Evolutionary conservation across 2,797 vertebrate species (phyloP).

Genomic region (Varecia variegata): DNA sequence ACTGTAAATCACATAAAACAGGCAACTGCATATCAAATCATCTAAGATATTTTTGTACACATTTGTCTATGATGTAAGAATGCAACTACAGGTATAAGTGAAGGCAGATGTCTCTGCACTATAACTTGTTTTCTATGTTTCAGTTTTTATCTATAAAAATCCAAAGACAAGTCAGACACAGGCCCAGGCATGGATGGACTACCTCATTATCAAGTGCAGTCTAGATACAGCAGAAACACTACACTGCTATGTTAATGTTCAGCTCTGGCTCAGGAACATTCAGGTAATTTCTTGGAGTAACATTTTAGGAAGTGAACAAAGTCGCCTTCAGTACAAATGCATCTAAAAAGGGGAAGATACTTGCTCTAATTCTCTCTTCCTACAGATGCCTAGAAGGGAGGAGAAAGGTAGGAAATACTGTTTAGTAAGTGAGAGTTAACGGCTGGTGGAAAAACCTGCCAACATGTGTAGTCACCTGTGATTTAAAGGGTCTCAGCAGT

Average conservation of each 20-base stretch:
- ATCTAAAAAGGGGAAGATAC: neutral
- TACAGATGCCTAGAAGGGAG: neutral
- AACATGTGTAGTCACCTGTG: constrained; percentile 57
- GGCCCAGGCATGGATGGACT: neutral
- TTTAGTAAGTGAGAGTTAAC: constrained; percentile 49
- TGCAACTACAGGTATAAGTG: neutral
- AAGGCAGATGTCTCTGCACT: neutral
- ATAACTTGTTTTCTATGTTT: neutral
- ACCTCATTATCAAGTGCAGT: neutral
- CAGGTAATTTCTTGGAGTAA: neutral
- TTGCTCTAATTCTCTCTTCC: neutral
- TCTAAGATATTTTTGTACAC: neutral
- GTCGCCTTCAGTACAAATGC: neutral
- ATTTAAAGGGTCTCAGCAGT: constrained; percentile 4
- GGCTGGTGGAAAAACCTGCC: constrained; percentile 36
- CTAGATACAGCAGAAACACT: neutral
- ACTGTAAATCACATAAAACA: neutral
- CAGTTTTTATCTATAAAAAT: constrained; percentile 6
- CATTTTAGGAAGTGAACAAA: neutral
- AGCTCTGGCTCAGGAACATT: neutral
- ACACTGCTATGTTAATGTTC: neutral
- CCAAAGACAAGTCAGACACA: neutral
- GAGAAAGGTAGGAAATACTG: constrained; percentile 6
- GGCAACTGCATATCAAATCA: accelerated
- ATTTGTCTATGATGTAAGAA: neutral